Percentiles rank a stretch among this genome's conserved stretches.
These are phyloP conservation scores for Elymnias hypermnestra DNA, from an alignment of 1,140 invertebrate species.

Conservation along the genomic window DNA sequence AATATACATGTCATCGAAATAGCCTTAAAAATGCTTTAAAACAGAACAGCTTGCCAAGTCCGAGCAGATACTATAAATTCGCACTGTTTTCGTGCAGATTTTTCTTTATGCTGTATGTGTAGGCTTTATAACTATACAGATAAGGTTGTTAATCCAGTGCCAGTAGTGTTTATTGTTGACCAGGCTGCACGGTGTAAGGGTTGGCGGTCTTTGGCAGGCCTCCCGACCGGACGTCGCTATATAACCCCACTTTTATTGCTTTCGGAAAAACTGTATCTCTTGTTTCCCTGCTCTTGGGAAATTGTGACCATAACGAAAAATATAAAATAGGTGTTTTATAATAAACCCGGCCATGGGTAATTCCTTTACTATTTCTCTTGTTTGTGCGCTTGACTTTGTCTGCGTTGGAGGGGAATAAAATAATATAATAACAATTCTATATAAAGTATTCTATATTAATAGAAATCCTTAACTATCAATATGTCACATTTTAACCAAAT, in stretches of 20 bases:
- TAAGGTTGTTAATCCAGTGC: constrained; percentile 9
- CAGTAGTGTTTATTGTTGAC: neutral
- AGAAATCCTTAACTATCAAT: too few relatives aligned
- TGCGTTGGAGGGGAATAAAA: too few relatives aligned
- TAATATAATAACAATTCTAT: too few relatives aligned
- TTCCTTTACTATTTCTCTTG: too few relatives aligned
- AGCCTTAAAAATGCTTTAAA: constrained; percentile 19
- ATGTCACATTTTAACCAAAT: too few relatives aligned
- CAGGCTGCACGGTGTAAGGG: constrained; percentile 28
- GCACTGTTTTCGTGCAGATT: constrained; percentile 12
- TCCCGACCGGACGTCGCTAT: constrained; percentile 62
- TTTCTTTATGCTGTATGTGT: neutral
- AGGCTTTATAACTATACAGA: constrained; percentile 4
- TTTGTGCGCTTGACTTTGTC: too few relatives aligned
- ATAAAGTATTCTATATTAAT: too few relatives aligned
- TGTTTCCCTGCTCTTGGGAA: constrained; percentile 30
- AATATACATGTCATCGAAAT: constrained; percentile 17
- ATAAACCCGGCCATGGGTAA: too few relatives aligned
- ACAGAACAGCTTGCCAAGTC: constrained; percentile 18
- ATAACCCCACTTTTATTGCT: constrained; percentile 66
- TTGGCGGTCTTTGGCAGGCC: constrained; percentile 46
- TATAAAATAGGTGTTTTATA: constrained; percentile 12
- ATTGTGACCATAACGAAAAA: constrained; percentile 22
- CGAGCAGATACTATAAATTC: constrained; percentile 23
- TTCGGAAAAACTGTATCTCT: constrained; percentile 57